These are phyloP conservation scores for Xestoiulus laeticollis DNA, from an alignment of 2,888 invertebrate species.

Conservation along the genomic window DNA sequence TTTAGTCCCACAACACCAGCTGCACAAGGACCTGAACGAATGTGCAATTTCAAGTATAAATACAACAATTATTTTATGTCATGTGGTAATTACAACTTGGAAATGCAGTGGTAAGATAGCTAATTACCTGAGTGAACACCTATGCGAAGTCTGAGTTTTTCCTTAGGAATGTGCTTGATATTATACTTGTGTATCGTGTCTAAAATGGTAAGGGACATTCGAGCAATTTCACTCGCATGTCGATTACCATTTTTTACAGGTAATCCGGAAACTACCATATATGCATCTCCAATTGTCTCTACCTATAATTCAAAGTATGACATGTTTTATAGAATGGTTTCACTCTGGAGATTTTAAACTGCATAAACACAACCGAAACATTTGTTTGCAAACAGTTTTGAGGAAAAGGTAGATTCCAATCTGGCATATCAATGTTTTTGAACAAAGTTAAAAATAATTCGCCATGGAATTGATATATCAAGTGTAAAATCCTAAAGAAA, in stretches of 20 bases:
- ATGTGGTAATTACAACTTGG: not conserved
- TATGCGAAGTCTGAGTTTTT: slow-evolving; percentile 64
- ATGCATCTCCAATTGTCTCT: slow-evolving; percentile 61
- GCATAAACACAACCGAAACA: too few relatives aligned
- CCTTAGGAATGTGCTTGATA: slow-evolving; percentile 64
- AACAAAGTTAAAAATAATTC: not conserved
- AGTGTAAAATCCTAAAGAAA: too few relatives aligned
- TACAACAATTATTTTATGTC: not conserved
- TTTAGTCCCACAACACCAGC: slow-evolving; percentile 56
- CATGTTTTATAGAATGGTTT: too few relatives aligned
- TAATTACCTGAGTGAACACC: slow-evolving; percentile 65
- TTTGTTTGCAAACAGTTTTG: too few relatives aligned
- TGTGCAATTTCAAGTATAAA: not conserved
- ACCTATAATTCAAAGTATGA: slow-evolving; percentile 56
- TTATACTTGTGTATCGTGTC: slow-evolving; percentile 64
- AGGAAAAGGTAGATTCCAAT: not conserved
- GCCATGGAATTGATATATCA: not conserved
- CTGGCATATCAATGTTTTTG: not conserved
- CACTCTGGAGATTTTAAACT: too few relatives aligned
- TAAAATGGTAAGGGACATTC: slow-evolving; percentile 64
- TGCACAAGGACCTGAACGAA: slow-evolving; percentile 55
- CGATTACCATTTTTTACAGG: slow-evolving; percentile 64
- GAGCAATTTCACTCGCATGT: slow-evolving; percentile 65
- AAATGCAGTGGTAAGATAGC: not conserved
- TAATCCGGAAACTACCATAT: slow-evolving; percentile 66